These are phyloP conservation scores for Sisor rabdophorus DNA, from an alignment of 2,113 vertebrate species.

Conservation along the genomic window DNA sequence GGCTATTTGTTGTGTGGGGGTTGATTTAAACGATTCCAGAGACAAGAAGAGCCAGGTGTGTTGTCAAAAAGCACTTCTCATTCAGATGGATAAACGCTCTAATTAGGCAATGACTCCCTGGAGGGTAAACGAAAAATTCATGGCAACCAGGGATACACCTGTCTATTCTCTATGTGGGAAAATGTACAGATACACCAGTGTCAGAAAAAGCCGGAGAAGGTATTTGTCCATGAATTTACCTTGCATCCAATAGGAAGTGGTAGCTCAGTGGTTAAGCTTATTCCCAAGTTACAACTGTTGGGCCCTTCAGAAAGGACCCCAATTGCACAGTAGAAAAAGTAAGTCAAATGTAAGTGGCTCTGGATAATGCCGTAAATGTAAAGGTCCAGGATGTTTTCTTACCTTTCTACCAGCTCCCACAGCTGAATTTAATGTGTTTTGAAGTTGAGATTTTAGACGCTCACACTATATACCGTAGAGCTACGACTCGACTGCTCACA, in stretches of 20 bases:
- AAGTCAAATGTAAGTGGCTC: too few species aligned
- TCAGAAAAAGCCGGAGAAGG: background rate
- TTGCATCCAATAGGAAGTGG: conserved; percentile 2
- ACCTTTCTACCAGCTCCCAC: too few species aligned
- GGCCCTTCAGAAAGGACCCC: too few species aligned
- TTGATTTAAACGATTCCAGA: conserved; percentile 58
- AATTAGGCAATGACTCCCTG: conserved; percentile 59
- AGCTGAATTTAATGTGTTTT: too few species aligned
- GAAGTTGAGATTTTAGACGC: too few species aligned
- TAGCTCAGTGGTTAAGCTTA: too few species aligned
- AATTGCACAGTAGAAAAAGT: too few species aligned
- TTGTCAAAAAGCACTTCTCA: conserved; percentile 59
- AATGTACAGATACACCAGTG: background rate
- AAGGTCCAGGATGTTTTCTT: background rate
- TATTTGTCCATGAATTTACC: background rate
- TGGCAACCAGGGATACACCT: conserved; percentile 23
- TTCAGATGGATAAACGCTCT: conserved; percentile 59
- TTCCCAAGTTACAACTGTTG: too few species aligned
- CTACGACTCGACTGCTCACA: too few species aligned
- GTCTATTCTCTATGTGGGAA: conserved; percentile 20
- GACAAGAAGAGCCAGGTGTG: conserved; percentile 57
- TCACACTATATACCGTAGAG: too few species aligned
- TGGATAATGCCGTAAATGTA: background rate
- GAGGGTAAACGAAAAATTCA: conserved; percentile 45
- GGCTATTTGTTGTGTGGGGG: conserved; percentile 54